phyloP scores from a whole-genome alignment of 1,140 invertebrate genomes.

The Portunus trituberculatus region DNA sequence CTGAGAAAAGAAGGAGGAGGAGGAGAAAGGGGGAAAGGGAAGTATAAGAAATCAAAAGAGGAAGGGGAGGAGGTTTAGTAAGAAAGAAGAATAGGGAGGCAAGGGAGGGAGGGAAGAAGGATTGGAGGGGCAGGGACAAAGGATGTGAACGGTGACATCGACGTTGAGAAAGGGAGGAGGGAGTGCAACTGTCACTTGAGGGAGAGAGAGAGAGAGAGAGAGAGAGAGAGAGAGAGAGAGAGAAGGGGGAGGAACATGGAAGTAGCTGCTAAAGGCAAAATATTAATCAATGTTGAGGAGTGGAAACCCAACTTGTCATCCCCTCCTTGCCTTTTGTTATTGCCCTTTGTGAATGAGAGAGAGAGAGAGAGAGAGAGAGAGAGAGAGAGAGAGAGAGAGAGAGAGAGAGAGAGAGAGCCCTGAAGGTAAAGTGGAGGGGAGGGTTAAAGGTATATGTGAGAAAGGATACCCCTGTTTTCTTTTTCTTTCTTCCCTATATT shows the following conservation, averaged over 20 bases:
- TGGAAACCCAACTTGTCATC: neutral
- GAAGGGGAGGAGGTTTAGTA: neutral
- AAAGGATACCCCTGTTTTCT: no score
- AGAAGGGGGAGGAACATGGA: neutral
- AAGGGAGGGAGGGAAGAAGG: neutral
- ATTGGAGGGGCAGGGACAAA: neutral
- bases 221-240: constrained; percentile 20
- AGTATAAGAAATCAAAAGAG: neutral
- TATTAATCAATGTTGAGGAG: constrained; percentile 10
- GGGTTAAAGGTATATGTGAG: no score
- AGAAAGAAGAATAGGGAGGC: neutral
- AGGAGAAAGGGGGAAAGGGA: neutral
- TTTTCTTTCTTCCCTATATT: no score
- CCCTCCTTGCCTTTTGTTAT: neutral
- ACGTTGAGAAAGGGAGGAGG: neutral
- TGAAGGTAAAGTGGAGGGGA: no score
- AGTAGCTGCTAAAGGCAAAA: neutral
- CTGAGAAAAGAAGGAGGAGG: neutral
- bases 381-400: no score
- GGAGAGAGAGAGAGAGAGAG: constrained; percentile 18
- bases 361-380: neutral
- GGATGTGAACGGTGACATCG: neutral
- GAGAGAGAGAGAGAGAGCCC: no score
- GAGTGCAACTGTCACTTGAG: neutral
- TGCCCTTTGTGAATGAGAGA: neutral